Conservation (phyloP, 2,113 vertebrate species). For the Mus musculus region DNA sequence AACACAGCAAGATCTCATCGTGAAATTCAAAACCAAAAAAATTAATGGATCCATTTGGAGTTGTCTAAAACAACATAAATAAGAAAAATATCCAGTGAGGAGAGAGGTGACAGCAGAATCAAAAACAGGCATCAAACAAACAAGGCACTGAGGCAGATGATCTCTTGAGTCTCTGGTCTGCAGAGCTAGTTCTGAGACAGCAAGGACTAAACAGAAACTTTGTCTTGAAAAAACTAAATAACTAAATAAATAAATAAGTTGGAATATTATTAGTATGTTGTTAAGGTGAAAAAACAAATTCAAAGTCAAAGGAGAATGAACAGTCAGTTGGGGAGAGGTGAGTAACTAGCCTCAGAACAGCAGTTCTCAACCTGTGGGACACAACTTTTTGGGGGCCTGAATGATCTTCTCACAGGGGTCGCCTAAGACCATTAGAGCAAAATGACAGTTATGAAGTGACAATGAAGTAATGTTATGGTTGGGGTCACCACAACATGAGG, state of each 20-base stretch:
- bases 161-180: not conserved
- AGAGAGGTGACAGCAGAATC: not conserved
- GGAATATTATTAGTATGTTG: not conserved
- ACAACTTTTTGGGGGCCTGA: not conserved
- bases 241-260: not conserved
- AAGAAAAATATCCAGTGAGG: not conserved
- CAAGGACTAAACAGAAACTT: not conserved
- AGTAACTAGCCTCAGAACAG: not conserved
- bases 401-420: not conserved
- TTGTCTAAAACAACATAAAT: not conserved
- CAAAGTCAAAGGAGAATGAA: not conserved
- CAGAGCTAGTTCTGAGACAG: not conserved
- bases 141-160: not conserved
- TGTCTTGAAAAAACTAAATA: not conserved
- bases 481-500: not conserved
- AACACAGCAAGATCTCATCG: not conserved
- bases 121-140: not conserved
- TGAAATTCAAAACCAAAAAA: not conserved
- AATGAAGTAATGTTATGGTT: not conserved
- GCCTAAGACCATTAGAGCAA: not conserved
- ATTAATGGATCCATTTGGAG: not conserved
- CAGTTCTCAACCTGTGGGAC: not conserved
- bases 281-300: not conserved
- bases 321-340: not conserved
- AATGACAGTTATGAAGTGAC: not conserved